Conservation (phyloP, 2,113 vertebrate genomes). For the Perca flavescens region DNA sequence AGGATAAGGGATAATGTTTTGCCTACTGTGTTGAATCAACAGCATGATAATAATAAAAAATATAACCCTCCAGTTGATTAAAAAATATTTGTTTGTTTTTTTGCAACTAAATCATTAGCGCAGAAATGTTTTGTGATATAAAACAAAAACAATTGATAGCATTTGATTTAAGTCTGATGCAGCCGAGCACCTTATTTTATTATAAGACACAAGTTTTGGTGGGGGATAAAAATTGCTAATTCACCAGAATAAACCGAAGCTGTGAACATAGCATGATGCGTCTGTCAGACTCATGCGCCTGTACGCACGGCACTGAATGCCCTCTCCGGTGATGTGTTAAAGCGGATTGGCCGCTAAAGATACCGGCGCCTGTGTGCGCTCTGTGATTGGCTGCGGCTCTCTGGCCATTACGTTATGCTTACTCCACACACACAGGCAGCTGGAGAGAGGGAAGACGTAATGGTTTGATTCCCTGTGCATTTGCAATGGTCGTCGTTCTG, state of each 20-base stretch:
- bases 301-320: slow-evolving; percentile 62
- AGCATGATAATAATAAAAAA: background rate
- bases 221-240: background rate
- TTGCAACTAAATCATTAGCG: background rate
- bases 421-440: slow-evolving; percentile 74
- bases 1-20: background rate
- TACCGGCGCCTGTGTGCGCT: slow-evolving; percentile 52
- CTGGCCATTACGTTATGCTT: slow-evolving; percentile 83
- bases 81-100: background rate
- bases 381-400: slow-evolving; percentile 72
- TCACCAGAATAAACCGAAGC: slow-evolving; percentile 3
- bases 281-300: slow-evolving; percentile 47
- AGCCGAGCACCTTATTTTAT: background rate
- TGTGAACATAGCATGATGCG: slow-evolving; percentile 42
- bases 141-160: background rate
- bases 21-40: background rate
- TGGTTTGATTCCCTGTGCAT: slow-evolving; percentile 81
- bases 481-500: slow-evolving; percentile 82
- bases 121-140: background rate
- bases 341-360: slow-evolving; percentile 81
- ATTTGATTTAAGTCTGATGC: background rate
- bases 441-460: slow-evolving; percentile 85
- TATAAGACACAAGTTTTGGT: background rate
- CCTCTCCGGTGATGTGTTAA: slow-evolving; percentile 31
- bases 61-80: background rate